A percentile compares a stretch with the other conserved stretches of the same genome.
phyloP scores from a whole-genome alignment of 1,140 invertebrate species.

The Anastrepha obliqua region DNA sequence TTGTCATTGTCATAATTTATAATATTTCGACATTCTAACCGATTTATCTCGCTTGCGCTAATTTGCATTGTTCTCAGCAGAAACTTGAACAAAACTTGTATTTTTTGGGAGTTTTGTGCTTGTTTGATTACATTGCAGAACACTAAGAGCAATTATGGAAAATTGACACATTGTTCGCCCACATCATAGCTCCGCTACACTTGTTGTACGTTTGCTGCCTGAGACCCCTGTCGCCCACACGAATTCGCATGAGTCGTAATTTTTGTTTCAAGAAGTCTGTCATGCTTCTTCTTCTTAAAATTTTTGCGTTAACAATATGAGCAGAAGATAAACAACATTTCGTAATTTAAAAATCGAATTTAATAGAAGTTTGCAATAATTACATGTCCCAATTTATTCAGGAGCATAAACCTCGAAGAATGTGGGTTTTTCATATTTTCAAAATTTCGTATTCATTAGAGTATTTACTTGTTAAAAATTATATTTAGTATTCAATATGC shows the following conservation, averaged over 20 bases:
- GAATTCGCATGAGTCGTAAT: not conserved
- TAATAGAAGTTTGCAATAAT: no score
- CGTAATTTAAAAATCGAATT: no score
- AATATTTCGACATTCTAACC: constrained; percentile 13
- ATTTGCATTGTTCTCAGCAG: constrained; percentile 8
- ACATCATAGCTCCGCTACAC: not conserved
- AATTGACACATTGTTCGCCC: constrained; percentile 46
- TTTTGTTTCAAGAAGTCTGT: not conserved
- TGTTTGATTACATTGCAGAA: not conserved
- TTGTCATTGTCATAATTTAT: constrained; percentile 32
- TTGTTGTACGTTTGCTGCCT: not conserved
- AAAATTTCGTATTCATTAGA: no score
- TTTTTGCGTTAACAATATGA: no score
- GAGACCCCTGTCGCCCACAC: not conserved
- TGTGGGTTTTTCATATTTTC: no score
- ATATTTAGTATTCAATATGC: no score
- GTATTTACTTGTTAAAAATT: no score
- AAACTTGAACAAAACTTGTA: not conserved
- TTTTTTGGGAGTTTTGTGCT: not conserved
- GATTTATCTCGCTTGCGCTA: constrained; percentile 13
- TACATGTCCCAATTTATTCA: no score
- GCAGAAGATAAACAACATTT: no score
- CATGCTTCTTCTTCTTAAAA: no score
- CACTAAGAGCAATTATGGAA: not conserved
- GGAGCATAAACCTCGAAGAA: no score